Base-by-base conservation (phyloP, 1,140 invertebrate species). In the Venustaconcha ellipsiformis region DNA sequence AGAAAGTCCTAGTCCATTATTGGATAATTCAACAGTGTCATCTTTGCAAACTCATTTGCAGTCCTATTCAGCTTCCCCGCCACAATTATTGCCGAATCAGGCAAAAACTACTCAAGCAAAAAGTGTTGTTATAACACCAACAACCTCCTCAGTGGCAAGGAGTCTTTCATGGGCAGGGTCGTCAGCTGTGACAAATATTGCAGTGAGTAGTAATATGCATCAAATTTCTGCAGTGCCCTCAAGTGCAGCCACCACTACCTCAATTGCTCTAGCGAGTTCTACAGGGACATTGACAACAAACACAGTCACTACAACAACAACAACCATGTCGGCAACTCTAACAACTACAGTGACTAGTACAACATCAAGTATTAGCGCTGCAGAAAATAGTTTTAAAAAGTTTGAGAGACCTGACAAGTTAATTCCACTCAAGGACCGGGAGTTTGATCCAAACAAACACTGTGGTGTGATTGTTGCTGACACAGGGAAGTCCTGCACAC, bases 401-500 rank as follows among this genome's bases (percentile, higher is more conserved):
- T 58, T 80, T 30, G 69, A 77, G 3, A 83, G 79, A 62, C 77
- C 81, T 62, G 81, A 83, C 56, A 83, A 83, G 74, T 64, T 80
- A 56, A 82, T 87, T 65, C 91, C 94, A 71, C 92, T 93, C 74
- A 94, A 94, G 87, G 86, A 88, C 85, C 91, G 94, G 70, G 94
- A 95, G 83, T 96, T 95, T 89, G 94, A 95, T 87, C 92, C 95
- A 8, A 93, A 96, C 82, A 93, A 94, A 69, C 95, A 96, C 83
- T 96, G 95, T 88, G 95, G 95, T 3, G 95, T 95, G 4, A 90
- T 92, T 81, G 92, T 92, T 70, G 91, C 92, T 6, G 94, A 94
- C 79, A 93, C 92, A 67, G 91, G 92, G 2, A 94, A 94, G 82
- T 94, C 93, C 0, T 96, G 95, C 87, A 95, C 94, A 30, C 90